Percentiles rank a stretch among this genome's conserved stretches.
Evolutionary conservation across 2,797 vertebrate genomes (phyloP).

Genomic region (Sitta carolinensis): DNA sequence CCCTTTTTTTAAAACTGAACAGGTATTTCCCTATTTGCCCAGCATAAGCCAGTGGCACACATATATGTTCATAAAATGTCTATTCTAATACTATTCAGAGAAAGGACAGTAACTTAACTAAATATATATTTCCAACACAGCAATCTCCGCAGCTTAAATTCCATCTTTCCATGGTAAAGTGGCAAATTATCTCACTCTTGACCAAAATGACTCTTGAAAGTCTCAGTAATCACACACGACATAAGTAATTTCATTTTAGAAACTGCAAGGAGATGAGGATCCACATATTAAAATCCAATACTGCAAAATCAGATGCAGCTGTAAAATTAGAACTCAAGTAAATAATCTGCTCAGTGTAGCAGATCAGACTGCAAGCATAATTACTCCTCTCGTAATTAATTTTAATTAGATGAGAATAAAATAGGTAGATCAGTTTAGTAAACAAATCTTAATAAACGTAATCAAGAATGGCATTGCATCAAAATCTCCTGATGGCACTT

Average conservation of each 20-base stretch:
- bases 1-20: neutral
- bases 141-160: conserved; percentile 73
- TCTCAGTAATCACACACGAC: neutral
- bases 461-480: neutral
- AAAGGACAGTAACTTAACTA: neutral
- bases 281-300: conserved; percentile 46
- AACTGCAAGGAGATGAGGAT: conserved; percentile 6
- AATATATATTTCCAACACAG: conserved; percentile 54
- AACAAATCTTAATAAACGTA: conserved; percentile 52
- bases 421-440: conserved; percentile 22
- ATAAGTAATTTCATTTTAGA: conserved; percentile 38
- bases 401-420: conserved; percentile 56
- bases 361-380: conserved; percentile 54
- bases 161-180: conserved; percentile 64
- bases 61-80: neutral
- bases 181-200: conserved; percentile 75
- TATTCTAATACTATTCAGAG: neutral
- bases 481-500: neutral
- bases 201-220: conserved; percentile 10
- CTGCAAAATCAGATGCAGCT: conserved; percentile 47
- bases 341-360: conserved; percentile 58
- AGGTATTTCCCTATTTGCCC: neutral
- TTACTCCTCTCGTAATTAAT: conserved; percentile 67
- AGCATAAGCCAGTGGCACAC: neutral
- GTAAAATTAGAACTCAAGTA: conserved; percentile 62